A percentile compares a stretch with the other conserved stretches of the same genome.
These are phyloP conservation scores for Sciaenops ocellatus DNA, from an alignment of 2,797 vertebrate species.

Conservation along the genomic window DNA sequence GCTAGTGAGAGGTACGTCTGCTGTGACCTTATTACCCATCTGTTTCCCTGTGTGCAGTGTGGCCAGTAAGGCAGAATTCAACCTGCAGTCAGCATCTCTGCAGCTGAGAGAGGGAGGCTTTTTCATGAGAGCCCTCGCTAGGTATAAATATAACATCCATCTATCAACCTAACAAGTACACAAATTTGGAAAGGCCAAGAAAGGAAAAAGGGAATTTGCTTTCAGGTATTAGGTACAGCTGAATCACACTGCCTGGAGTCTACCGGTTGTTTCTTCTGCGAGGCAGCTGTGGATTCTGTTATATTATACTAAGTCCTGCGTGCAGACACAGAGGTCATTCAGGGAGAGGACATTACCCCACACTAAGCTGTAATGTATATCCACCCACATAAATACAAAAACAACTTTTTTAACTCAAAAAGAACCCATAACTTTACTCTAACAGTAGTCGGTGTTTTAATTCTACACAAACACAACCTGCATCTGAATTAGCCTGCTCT, in stretches of 20 bases:
- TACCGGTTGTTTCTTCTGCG: neutral
- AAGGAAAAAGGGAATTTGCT: slow-evolving; percentile 39
- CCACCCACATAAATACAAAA: slow-evolving; percentile 2
- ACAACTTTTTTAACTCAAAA: neutral
- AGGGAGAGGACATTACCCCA: neutral
- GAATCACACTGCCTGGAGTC: neutral
- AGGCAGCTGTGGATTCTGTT: slow-evolving; percentile 33
- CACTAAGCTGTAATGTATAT: neutral
- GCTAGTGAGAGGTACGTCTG: slow-evolving; percentile 68
- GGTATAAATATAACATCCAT: slow-evolving; percentile 78
- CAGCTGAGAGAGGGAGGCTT: slow-evolving; percentile 66
- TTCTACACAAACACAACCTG: neutral
- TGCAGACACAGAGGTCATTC: neutral
- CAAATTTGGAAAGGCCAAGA: slow-evolving; percentile 57
- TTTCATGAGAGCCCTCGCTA: slow-evolving; percentile 51
- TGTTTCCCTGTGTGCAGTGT: slow-evolving; percentile 73
- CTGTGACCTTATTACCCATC: slow-evolving; percentile 84
- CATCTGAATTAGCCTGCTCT: neutral
- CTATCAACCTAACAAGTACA: slow-evolving; percentile 68
- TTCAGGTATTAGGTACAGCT: slow-evolving; percentile 29
- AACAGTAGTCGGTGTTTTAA: neutral
- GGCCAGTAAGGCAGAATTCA: slow-evolving; percentile 74
- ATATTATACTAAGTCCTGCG: neutral
- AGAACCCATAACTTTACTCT: neutral
- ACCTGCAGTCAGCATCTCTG: slow-evolving; percentile 78